These are phyloP conservation scores for Diacarnus erythraeanus DNA, from an alignment of 37 sponge, comb jelly and placozoan species.

Conservation along the genomic window DNA sequence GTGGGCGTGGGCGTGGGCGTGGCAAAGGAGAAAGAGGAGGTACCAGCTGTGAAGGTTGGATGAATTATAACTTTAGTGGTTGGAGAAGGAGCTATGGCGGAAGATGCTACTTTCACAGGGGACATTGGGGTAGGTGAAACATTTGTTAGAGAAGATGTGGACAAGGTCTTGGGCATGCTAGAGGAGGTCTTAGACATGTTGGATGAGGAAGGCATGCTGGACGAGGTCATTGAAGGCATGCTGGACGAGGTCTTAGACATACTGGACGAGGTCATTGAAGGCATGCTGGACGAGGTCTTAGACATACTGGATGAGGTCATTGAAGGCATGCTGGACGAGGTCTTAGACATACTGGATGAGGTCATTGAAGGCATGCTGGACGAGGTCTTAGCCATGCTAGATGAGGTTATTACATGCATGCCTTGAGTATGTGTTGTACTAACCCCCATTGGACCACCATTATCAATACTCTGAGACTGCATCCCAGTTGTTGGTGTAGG, in stretches of 20 bases:
- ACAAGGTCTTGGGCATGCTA: not conserved
- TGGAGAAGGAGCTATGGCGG: not conserved
- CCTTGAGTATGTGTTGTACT: not conserved
- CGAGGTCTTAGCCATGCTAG: too few relatives aligned
- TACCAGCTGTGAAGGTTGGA: too few relatives aligned
- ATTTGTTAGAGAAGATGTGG: not conserved
- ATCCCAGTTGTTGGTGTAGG: too few relatives aligned
- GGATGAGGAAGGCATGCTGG: not conserved
- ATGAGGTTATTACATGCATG: not conserved
- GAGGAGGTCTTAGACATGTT: not conserved
- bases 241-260: not conserved
- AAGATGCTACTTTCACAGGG: not conserved
- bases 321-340: not conserved
- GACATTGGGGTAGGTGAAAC: not conserved
- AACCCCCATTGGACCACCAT: not conserved
- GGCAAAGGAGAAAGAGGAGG: not conserved
- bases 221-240: not conserved
- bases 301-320: not conserved
- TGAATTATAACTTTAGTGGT: too few relatives aligned
- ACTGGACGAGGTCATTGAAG: not conserved
- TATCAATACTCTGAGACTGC: not conserved
- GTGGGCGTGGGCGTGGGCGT: slow-evolving; percentile 21
- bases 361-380: not conserved
- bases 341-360: not conserved
- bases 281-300: too few relatives aligned